These are phyloP conservation scores for Rhynchotus rufescens DNA, from an alignment of 2,797 vertebrate species.

Conservation along the genomic window DNA sequence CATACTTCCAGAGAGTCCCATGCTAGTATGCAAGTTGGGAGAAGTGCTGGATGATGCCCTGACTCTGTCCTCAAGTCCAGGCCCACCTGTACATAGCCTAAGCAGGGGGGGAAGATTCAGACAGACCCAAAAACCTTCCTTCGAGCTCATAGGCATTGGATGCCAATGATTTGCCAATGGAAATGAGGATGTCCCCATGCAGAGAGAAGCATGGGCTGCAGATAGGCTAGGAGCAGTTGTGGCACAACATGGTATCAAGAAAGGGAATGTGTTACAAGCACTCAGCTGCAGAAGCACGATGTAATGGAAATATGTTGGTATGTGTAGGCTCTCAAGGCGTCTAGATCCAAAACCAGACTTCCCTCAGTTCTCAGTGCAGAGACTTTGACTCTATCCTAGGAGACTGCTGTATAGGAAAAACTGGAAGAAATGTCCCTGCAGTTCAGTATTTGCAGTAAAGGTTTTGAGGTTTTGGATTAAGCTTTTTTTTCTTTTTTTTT, in stretches of 20 bases:
- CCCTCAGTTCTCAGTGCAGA: neutral
- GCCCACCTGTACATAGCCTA: neutral
- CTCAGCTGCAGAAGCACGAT: neutral
- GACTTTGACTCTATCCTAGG: neutral
- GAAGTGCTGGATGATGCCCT: neutral
- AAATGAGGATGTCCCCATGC: neutral
- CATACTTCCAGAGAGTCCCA: neutral
- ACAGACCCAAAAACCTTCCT: neutral
- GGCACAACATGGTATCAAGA: neutral
- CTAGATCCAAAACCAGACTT: neutral
- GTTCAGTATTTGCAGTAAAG: neutral
- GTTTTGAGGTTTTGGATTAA: neutral
- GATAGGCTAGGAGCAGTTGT: neutral
- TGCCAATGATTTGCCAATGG: neutral
- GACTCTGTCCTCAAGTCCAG: neutral
- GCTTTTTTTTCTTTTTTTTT: too few relatives aligned
- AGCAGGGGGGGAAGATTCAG: neutral
- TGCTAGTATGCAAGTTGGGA: neutral
- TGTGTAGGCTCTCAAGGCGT: neutral
- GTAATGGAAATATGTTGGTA: neutral
- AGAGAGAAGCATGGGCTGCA: neutral
- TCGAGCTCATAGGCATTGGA: neutral
- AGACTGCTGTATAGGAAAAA: neutral
- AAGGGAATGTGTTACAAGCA: neutral
- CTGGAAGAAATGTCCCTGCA: neutral